A percentile compares a stretch with the other conserved stretches of the same genome.
Conservation (phyloP, 64 coral and sea anemone genomes). For the Actinia tenebrosa region DNA sequence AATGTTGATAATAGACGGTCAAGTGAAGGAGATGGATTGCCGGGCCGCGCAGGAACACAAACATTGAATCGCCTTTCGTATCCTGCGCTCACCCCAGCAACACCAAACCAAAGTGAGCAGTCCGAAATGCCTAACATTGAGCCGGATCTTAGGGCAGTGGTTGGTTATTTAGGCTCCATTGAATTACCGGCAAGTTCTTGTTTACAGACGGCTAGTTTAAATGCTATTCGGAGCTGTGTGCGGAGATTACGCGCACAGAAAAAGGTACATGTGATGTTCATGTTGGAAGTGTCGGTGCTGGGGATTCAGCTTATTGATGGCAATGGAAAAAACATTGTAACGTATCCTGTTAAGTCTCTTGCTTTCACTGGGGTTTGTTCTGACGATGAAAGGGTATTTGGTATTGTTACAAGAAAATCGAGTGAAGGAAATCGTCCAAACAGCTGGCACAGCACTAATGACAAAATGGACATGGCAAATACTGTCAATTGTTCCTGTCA, state of each 20-base stretch:
- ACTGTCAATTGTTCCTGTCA: constrained; percentile 91
- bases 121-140: constrained; percentile 17
- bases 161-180: constrained; percentile 95
- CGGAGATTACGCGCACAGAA: constrained; percentile 76
- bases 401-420: constrained; percentile 79
- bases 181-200: constrained; percentile 74
- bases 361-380: constrained; percentile 81
- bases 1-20: constrained; percentile 18
- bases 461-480: constrained; percentile 32
- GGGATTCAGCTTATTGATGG: constrained; percentile 69
- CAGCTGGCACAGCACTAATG: constrained; percentile 34
- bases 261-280: constrained; percentile 65
- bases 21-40: constrained; percentile 27
- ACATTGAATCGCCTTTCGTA: constrained; percentile 22
- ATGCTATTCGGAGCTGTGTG: constrained; percentile 73
- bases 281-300: constrained; percentile 64
- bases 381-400: constrained; percentile 92
- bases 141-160: constrained; percentile 54
- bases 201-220: constrained; percentile 70
- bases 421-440: constrained; percentile 30
- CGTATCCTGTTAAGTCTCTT: constrained; percentile 71
- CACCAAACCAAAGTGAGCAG: neutral
- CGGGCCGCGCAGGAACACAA: constrained; percentile 9
- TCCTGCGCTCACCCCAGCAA: constrained; percentile 34
- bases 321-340: constrained; percentile 61